Evolutionary conservation across 2,113 vertebrate species (phyloP), one percentile per base, ranked within the genome.

Genomic region (Carlito syrichta): DNA sequence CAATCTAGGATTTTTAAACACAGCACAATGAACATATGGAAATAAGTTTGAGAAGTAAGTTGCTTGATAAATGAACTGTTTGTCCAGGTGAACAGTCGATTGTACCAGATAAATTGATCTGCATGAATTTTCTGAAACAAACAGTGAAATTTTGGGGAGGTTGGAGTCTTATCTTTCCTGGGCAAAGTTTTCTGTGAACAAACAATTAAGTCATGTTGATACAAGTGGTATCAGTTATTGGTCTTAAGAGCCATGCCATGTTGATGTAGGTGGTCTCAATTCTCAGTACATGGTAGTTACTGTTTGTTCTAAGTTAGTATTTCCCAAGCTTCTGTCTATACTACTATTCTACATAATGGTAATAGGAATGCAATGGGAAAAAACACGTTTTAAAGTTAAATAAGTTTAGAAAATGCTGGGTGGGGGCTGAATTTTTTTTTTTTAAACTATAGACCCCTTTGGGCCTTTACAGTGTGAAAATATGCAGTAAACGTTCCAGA

Each of bases 61-160:
- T 45, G 20, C 50, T 84, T 85, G 81, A 94, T 71, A 81, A 77
- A 85, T 73, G 88, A 91, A 50, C 38, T 85, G 1, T 86, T 76
- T 86, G 66, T 91, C 43, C 40, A 74, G 19, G n/a, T 79, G 23
- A 85, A 91, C 58, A 54, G 52, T 50, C 35, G 76, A 25, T 78
- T 76, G 54, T 50, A 40, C 63, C 52, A 86, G 73, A 69, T 91
- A 86, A 95, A 86, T 77, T 89, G 74, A 71, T 86, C 60, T 78
- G 66, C 25, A 43, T 83, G 48, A 58, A 86, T 85, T 89, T 74
- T 43, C 87, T 40, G 62, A 86, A 89, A 58, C n/a, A 84, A 58
- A 52, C 17, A 73, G 56, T 52, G 11, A 58, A 25, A 54, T 38
- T 73, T 73, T 66, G 22, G 17, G 9, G 66, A 25, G 62, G 73